Base-by-base conservation (phyloP, 53 echinoderm and acorn worm genomes). In the Crossaster papposus region DNA sequence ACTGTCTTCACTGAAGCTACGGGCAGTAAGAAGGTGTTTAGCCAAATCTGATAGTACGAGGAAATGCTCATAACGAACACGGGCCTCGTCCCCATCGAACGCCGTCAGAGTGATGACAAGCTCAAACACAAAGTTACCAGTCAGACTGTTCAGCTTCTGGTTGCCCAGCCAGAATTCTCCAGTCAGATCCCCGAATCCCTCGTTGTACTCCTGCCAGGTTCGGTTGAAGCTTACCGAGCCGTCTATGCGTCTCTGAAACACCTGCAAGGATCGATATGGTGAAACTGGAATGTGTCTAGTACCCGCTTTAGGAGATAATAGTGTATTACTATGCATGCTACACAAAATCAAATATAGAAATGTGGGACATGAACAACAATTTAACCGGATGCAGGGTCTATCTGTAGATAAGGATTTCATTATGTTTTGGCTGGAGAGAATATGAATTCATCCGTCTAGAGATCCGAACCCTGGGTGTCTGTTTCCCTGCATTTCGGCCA, bases 101-200 rank as follows among this genome's bases (percentile, higher is more conserved):
- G 32, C 26, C 37, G 26, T 11, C 51, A 23, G 72, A 51, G 50
- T 52, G 31, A 84, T 30, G 33, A 33, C 32, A 53, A 84, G 31
- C 53, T 84, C 84, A 31, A 72, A 84, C 10, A 10, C 31, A 15
- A 3, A 4, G 0, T 3, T 55, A 2, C 12, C 6, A 4, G 90
- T 90, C 64, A 90, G 30, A 26, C 20, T 24, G 14, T 7, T 44
- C 28, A 90, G 81, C 22, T 90, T 90, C 55, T 81, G 54, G 37
- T 73, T 90, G 13, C 90, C 90, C 53, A 81, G 72, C 90, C 90
- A 90, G 72, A 90, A 90, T 24, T 90, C 90, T 32, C 71, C 72
- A 3, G 38, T 0, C 26, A 90, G 13, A 26, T 53, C 58, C 4
- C 90, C 90, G 74, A 90, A 90, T 52, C 90, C 90, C 17, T 54